phyloP scores from a whole-genome alignment of 2,797 vertebrate species.

The Pogoniulus pusillus region DNA sequence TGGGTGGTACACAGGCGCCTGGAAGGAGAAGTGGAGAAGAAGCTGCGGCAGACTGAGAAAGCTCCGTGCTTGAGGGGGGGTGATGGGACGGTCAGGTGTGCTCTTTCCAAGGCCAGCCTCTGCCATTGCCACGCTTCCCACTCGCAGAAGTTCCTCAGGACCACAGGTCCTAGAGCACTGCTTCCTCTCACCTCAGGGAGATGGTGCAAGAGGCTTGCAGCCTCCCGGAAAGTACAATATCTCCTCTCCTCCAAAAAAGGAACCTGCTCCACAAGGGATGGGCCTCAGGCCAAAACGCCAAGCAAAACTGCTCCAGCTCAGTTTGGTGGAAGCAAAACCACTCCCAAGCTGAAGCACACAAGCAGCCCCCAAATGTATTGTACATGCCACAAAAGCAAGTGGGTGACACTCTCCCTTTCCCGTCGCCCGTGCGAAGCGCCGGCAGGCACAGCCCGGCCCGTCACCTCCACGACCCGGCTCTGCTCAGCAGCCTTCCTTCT shows the following conservation, averaged over 20 bases:
- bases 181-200: background rate
- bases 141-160: background rate
- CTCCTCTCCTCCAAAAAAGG: slow-evolving; percentile 18
- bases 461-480: background rate
- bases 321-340: background rate
- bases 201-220: background rate
- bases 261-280: background rate
- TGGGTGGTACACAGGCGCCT: background rate
- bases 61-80: rapidly evolving
- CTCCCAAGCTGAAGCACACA: background rate
- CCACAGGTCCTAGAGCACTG: rapidly evolving
- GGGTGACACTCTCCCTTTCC: background rate
- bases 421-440: background rate
- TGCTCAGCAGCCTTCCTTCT: background rate
- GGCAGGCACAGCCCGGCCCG: background rate
- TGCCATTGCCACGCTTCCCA: rapidly evolving
- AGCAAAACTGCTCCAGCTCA: background rate
- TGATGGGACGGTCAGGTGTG: background rate
- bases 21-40: background rate
- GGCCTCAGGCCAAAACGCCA: slow-evolving; percentile 5
- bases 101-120: background rate
- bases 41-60: background rate
- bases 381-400: background rate
- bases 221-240: background rate
- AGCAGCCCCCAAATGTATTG: background rate